Evolutionary conservation across 2,888 invertebrate genomes (phyloP).

Genomic region (Amphipyra berbera): DNA sequence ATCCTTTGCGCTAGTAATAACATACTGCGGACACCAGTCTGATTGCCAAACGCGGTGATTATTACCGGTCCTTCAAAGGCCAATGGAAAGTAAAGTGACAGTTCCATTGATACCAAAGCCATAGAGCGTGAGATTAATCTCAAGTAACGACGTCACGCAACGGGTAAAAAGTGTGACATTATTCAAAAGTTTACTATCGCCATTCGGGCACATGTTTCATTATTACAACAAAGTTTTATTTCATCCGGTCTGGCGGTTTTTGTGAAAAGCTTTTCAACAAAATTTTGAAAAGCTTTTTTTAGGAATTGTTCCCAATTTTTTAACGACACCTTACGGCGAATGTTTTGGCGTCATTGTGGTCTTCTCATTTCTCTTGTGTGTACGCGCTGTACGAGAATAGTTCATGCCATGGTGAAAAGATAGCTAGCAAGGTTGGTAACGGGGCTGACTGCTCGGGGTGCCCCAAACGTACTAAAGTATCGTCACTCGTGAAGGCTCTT

Average conservation of each 20-base stretch:
- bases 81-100: background rate
- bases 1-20: too few relatives aligned
- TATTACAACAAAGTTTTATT: conserved; percentile 35
- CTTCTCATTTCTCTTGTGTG: too few relatives aligned
- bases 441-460: too few relatives aligned
- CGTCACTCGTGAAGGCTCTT: too few relatives aligned
- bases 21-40: too few relatives aligned
- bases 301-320: conserved; percentile 21
- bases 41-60: too few relatives aligned
- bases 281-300: conserved; percentile 28
- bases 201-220: conserved; percentile 27
- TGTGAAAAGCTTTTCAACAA: conserved; percentile 22
- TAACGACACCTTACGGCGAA: conserved; percentile 4
- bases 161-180: conserved; percentile 4
- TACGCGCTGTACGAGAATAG: too few relatives aligned
- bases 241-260: conserved; percentile 17
- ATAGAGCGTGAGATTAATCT: background rate
- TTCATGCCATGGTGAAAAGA: too few relatives aligned
- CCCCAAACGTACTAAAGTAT: too few relatives aligned
- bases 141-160: background rate
- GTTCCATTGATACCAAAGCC: background rate
- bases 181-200: conserved; percentile 28
- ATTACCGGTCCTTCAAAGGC: too few relatives aligned
- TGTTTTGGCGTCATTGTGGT: too few relatives aligned
- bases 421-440: too few relatives aligned